These are phyloP conservation scores for Nemapogon koenigi DNA, from an alignment of 2,888 invertebrate species.

Conservation along the genomic window DNA sequence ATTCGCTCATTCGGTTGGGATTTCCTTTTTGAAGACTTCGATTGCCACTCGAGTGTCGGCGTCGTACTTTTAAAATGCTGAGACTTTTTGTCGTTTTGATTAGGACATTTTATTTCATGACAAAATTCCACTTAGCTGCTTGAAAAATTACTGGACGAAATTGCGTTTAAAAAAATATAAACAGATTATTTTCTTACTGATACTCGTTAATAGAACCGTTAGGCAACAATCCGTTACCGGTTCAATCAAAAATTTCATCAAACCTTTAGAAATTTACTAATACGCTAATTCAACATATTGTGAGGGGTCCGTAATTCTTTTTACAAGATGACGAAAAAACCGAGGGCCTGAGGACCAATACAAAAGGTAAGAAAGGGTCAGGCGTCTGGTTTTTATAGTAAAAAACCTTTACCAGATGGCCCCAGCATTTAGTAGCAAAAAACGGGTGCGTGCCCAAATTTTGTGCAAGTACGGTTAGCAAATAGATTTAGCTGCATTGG, in stretches of 20 bases:
- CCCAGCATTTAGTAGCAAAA: constrained; percentile 56
- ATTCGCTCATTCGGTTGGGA: constrained; percentile 2
- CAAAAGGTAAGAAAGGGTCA: constrained; percentile 63
- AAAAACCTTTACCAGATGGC: constrained; percentile 59
- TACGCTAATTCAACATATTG: constrained; percentile 63
- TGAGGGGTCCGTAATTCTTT: constrained; percentile 39
- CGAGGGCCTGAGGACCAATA: constrained; percentile 35
- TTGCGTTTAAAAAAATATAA: background rate
- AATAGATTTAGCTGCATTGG: constrained; percentile 11
- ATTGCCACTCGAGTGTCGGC: constrained; percentile 10
- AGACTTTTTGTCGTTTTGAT: background rate
- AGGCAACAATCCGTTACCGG: constrained; percentile 53
- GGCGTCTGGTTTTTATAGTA: constrained; percentile 50
- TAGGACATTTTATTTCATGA: background rate
- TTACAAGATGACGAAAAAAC: constrained; percentile 32
- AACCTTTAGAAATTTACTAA: constrained; percentile 56
- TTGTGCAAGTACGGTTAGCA: constrained; percentile 30
- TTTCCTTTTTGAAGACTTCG: constrained; percentile 10
- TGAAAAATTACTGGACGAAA: background rate
- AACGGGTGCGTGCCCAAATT: constrained; percentile 52
- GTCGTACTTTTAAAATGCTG: background rate
- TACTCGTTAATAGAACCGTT: constrained; percentile 36
- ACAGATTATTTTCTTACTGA: constrained; percentile 9
- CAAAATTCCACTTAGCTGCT: background rate
- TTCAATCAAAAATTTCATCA: constrained; percentile 62